phyloP scores from a whole-genome alignment of 1,140 invertebrate genomes.

The Trinorchestia longiramus region DNA sequence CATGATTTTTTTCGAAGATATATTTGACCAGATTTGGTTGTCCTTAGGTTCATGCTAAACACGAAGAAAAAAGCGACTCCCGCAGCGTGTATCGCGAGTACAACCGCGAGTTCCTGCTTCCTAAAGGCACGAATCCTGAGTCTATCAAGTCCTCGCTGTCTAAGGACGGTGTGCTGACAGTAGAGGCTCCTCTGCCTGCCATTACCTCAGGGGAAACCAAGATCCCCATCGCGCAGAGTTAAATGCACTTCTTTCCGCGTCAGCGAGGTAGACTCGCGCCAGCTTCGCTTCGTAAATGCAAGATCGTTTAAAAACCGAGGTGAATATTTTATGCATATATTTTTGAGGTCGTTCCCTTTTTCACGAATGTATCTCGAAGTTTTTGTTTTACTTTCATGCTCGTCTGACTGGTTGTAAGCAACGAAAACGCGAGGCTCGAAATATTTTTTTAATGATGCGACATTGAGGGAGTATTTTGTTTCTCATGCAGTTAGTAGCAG shows the following conservation, averaged over 20 bases:
- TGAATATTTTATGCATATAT: neutral
- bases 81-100: constrained; percentile 96
- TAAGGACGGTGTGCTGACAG: constrained; percentile 90
- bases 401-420: neutral
- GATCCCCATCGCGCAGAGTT: constrained; percentile 84
- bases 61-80: constrained; percentile 94
- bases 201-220: constrained; percentile 78
- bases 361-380: neutral
- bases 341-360: neutral
- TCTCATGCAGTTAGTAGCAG: neutral
- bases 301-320: neutral
- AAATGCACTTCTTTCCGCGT: constrained; percentile 62
- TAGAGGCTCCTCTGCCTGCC: constrained; percentile 90
- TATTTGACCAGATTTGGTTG: no score
- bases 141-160: constrained; percentile 77
- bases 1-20: no score
- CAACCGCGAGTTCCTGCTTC: constrained; percentile 93
- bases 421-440: neutral
- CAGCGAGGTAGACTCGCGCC: neutral
- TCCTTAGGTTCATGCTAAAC: constrained; percentile 95
- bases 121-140: constrained; percentile 93
- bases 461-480: neutral
- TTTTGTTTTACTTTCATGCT: neutral
- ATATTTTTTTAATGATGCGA: neutral
- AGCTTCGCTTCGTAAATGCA: neutral